Evolutionary conservation across 2,888 invertebrate species (phyloP), one percentile per base, ranked within the genome.

Genomic region (Ophion slaviceki): DNA sequence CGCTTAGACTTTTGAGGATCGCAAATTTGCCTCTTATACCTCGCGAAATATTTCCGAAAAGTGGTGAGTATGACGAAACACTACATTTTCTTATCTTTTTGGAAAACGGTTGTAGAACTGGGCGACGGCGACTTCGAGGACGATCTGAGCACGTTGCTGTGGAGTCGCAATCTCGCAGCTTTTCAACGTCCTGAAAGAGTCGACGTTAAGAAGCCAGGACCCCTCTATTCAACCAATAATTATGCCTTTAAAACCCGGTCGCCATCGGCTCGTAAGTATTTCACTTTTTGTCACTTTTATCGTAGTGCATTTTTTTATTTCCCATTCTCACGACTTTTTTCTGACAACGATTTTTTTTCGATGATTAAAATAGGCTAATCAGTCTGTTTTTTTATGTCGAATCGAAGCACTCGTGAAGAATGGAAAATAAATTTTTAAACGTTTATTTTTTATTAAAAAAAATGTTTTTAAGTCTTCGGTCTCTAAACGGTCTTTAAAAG

Each of bases 151-250:
- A 86, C 88, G 20, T 85, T 91, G 61, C 82, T 92, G 17, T 90
- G 90, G 89, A 89, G 90, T 53, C 90, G 90, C 36, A 92, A 92
- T 77, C 85, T 93, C n/a, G 90, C 92, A 94, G 98, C 97, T 87
- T 98, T 98, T 95, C 97, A 97, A 90, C 96, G 98, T 91, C 97
- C 97, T 90, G 98, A 98, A 95, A 95, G 98, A 91, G 95, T 98
- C 88, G 98, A 98, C 94, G 98, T 98, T 75, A 98, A 98, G 95
- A 98, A 98, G 95, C 98, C 98, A n/a, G 98, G 98, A 83, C 98
- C 98, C 74, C 96, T 96, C 84, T 96, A 96, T 94, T 96, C 96
- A 92, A 95, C 96, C 82, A 96, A 97, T 94, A 96, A 95, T 89
- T 95, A 94, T 85, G 94, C 95, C 32, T 95, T 95, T 85, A 94